Percentiles rank a stretch among this genome's conserved stretches.
phyloP scores from a whole-genome alignment of 2,797 vertebrate genomes.

The Squalus acanthias region DNA sequence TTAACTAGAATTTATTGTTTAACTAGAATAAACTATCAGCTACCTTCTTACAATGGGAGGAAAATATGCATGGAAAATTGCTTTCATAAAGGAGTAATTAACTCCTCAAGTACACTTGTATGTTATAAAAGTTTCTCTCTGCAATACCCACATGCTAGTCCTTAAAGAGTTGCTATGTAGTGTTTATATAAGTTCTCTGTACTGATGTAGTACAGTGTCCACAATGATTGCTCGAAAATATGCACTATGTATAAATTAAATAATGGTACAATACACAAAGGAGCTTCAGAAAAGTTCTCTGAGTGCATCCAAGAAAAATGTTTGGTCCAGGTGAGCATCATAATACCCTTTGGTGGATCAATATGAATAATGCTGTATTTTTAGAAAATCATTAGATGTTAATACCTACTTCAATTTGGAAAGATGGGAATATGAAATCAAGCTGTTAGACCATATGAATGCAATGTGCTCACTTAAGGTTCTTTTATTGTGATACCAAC shows the following conservation, averaged over 20 bases:
- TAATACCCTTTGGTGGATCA: background rate
- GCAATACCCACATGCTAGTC: background rate
- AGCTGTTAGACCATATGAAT: background rate
- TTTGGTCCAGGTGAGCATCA: background rate
- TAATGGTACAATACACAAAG: background rate
- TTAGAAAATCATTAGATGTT: background rate
- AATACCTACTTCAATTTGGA: background rate
- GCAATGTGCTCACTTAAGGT: background rate
- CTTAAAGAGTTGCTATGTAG: background rate
- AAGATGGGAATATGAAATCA: background rate
- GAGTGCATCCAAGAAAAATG: background rate
- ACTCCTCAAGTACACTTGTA: background rate
- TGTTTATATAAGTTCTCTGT: background rate
- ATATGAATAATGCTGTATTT: background rate
- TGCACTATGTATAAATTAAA: background rate
- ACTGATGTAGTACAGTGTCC: background rate
- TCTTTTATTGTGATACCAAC: no score
- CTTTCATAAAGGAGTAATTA: background rate
- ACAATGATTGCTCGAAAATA: background rate
- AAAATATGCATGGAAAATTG: background rate
- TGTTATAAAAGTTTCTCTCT: background rate
- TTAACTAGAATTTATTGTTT: background rate
- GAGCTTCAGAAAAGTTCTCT: background rate
- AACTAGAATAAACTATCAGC: no score
- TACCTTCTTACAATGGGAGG: background rate